A percentile compares a stretch with the other conserved stretches of the same genome.
Conservation (phyloP, 2,113 vertebrate genomes). For the Petrocephalus zakoni region DNA sequence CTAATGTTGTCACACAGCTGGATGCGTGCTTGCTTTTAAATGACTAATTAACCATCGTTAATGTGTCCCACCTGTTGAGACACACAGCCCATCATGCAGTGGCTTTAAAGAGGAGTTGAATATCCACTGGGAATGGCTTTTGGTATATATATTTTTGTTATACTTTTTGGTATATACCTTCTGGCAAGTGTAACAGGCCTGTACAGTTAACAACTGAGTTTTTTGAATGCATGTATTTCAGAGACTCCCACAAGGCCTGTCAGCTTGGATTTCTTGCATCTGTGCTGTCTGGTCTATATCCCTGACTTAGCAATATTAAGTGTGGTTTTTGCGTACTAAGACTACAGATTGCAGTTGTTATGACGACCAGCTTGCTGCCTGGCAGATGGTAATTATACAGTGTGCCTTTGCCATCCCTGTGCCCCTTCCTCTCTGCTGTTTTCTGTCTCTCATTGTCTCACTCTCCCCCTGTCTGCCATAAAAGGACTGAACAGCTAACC, state of each 20-base stretch:
- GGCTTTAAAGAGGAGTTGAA: neutral
- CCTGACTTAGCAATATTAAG: neutral
- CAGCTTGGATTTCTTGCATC: neutral
- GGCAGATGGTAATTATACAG: slow-evolving; percentile 56
- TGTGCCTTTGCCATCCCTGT: slow-evolving; percentile 47
- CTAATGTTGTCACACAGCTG: slow-evolving; percentile 4
- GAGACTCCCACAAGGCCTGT: neutral
- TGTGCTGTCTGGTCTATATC: neutral
- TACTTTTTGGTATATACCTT: neutral
- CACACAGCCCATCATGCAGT: neutral
- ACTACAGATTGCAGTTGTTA: slow-evolving; percentile 47
- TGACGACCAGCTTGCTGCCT: slow-evolving; percentile 60
- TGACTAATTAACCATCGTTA: neutral
- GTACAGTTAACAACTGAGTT: neutral
- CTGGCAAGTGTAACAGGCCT: neutral
- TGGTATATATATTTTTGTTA: neutral
- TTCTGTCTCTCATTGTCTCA: neutral
- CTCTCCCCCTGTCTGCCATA: neutral
- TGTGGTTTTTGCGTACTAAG: neutral
- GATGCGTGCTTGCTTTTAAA: neutral
- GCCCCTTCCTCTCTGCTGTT: slow-evolving; percentile 28
- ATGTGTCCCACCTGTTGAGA: neutral
- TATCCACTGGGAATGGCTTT: neutral
- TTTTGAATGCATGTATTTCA: neutral
- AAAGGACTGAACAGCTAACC: neutral